Conservation (phyloP, 2,888 invertebrate species). For the Stegophylla sp. region DNA sequence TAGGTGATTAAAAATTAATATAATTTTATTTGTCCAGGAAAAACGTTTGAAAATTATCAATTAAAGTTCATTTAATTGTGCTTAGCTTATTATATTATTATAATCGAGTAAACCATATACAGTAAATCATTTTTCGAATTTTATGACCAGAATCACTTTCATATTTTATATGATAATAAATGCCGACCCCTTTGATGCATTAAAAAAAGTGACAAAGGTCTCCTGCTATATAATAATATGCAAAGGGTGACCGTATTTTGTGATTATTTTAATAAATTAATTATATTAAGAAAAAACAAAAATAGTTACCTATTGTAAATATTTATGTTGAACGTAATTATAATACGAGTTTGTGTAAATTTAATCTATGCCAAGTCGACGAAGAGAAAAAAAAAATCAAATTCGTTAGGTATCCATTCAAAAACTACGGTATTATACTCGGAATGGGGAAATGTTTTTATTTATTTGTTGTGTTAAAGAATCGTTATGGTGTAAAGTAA, state of each 20-base stretch:
- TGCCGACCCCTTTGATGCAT: not conserved
- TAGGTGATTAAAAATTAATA: too few species aligned
- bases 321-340: slow-evolving; percentile 17
- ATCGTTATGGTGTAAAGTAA: slow-evolving; percentile 6
- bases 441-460: not conserved
- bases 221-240: not conserved
- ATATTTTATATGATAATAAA: slow-evolving; percentile 5
- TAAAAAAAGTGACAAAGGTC: slow-evolving; percentile 6
- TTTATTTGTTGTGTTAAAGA: slow-evolving; percentile 35
- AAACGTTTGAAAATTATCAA: too few species aligned
- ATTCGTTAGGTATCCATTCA: not conserved
- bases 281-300: not conserved
- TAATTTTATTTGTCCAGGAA: too few species aligned
- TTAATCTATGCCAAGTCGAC: not conserved
- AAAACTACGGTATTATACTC: not conserved
- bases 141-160: not conserved
- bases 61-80: too few species aligned
- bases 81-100: too few species aligned
- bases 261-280: slow-evolving; percentile 11
- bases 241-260: slow-evolving; percentile 14
- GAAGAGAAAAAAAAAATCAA: not conserved
- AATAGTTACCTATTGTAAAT: not conserved
- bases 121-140: not conserved
- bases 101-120: too few species aligned
- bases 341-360: not conserved